phyloP scores from a whole-genome alignment of 2,113 vertebrate species.

The Lanius ludovicianus region DNA sequence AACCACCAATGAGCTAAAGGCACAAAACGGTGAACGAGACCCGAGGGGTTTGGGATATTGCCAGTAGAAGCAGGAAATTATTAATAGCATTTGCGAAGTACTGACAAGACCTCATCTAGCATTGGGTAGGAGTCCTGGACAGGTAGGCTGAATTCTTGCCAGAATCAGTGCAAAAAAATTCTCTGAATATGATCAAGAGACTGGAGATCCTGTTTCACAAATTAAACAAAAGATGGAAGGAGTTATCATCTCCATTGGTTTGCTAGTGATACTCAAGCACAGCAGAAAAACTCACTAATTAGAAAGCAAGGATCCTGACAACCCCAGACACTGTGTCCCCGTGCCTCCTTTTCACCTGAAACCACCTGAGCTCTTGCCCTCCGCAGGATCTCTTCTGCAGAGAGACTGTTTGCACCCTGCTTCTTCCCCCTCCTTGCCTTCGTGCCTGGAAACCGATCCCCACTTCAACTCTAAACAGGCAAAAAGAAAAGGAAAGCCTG shows the following conservation, averaged over 20 bases:
- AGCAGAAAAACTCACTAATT: not conserved
- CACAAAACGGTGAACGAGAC: not conserved
- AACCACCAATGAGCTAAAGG: conserved; percentile 33
- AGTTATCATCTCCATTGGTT: not conserved
- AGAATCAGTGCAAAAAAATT: not conserved
- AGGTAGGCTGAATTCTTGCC: not conserved
- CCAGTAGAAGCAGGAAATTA: conserved; percentile 23
- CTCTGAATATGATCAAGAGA: not conserved
- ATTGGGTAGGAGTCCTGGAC: not conserved
- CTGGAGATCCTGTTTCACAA: not conserved
- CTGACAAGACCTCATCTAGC: not conserved
- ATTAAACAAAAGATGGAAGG: not conserved
- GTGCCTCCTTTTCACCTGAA: not conserved
- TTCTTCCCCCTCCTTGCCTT: not conserved
- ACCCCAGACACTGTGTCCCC: not conserved
- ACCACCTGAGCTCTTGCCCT: not conserved
- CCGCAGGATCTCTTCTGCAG: not conserved
- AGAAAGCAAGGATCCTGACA: not conserved
- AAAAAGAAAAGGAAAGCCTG: conserved; percentile 50
- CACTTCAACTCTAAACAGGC: conserved; percentile 38
- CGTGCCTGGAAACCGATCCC: conserved; percentile 28
- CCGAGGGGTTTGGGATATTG: not conserved
- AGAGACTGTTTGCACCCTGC: rapidly evolving
- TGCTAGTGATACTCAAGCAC: not conserved
- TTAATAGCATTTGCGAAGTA: conserved; percentile 23